A percentile compares a stretch with the other conserved stretches of the same genome.
Conservation (phyloP, 2,113 vertebrate species). For the Ornithorhynchus anatinus region DNA sequence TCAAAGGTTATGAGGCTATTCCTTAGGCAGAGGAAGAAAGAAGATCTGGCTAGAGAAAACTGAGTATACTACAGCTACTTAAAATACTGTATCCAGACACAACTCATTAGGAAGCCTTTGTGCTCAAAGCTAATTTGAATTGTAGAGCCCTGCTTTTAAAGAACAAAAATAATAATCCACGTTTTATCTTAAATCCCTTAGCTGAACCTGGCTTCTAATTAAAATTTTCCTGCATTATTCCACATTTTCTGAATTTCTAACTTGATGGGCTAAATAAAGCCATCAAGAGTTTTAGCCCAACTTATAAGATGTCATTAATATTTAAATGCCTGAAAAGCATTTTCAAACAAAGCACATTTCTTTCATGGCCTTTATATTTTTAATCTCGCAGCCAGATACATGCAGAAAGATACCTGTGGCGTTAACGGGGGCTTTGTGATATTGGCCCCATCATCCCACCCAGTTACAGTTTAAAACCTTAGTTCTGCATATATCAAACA, state of each 20-base stretch:
- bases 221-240: slow-evolving; percentile 27
- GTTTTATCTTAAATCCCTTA: slow-evolving; percentile 38
- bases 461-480: not conserved
- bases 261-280: slow-evolving; percentile 26
- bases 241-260: slow-evolving; percentile 21
- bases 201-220: slow-evolving; percentile 35
- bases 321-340: slow-evolving; percentile 4
- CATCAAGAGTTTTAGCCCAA: slow-evolving; percentile 2
- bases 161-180: slow-evolving; percentile 10
- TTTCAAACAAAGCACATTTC: slow-evolving; percentile 1
- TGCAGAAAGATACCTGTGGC: not conserved
- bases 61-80: slow-evolving; percentile 24
- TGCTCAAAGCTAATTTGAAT: slow-evolving; percentile 53
- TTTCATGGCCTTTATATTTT: not conserved
- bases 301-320: slow-evolving; percentile 18
- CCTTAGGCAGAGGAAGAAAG: slow-evolving; percentile 55
- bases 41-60: slow-evolving; percentile 41
- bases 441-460: not conserved
- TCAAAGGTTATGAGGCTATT: slow-evolving; percentile 49
- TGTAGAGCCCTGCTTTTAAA: slow-evolving; percentile 42
- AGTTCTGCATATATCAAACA: not conserved
- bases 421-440: not conserved
- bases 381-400: not conserved
- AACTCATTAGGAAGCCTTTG: slow-evolving; percentile 44
- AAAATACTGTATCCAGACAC: slow-evolving; percentile 40